Base-by-base conservation (phyloP, 2,797 vertebrate genomes). In the Gambelia wislizenii region DNA sequence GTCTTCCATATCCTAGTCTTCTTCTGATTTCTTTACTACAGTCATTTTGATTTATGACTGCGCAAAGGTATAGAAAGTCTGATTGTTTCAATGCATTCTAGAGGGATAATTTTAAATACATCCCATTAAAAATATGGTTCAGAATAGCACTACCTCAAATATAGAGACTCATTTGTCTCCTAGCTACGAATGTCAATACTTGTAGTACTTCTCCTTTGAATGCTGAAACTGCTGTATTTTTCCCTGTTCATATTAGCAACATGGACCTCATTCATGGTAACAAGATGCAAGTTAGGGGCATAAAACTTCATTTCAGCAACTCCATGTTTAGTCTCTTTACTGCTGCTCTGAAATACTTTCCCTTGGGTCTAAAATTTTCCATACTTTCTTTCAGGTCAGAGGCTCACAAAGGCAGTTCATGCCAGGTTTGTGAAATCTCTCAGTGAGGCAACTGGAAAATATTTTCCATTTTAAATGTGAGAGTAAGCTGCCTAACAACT, bases 341-440 rank as follows among this genome's bases (percentile, higher is more conserved):
- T 92, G 36, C 27, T 86, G 90, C 87, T 89, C 88, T 86, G 89
- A 84, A 89, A 72, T 27, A 89, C 84, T 77, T 86, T 88, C 72
- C 69, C 77, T 27, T 72, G 36, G 82, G 87, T n/a, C 86, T 86
- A 2, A 8, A 8, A 0, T 22, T 75, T 87, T 87, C 90, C 87
- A 54, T 72, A 0, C 76, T 91, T 88, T 78, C 69, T 79, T 91
- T 95, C 80, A 52, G 83, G 33, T 93, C 92, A 78, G 87, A 89
- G 14, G 49, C 84, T 12, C 42, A 74, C 25, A n/a, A 42, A 72
- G 61, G 61, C 87, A 72, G 8, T 44, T n/a, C 30, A 49, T 36
- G 83, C 52, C 83, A 59, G 25, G 9, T 59, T 80, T 61, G 83
- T 61, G 76, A 47, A 30, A 39, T 80, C 88, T 80, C 80, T 52